Evolutionary conservation across 2,888 invertebrate genomes (phyloP).

Genomic region (Subacronicta megacephala): DNA sequence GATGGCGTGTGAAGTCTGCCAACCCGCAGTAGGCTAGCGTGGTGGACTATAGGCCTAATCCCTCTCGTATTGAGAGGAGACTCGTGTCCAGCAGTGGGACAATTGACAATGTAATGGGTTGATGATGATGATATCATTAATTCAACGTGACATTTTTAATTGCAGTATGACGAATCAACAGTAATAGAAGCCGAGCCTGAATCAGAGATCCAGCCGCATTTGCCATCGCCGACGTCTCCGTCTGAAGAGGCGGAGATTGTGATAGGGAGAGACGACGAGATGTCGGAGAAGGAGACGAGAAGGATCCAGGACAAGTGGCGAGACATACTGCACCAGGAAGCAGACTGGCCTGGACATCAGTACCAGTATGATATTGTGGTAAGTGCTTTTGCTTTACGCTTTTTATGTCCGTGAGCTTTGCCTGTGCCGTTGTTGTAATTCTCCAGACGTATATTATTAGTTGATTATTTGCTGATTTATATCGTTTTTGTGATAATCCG

Average conservation of each 20-base stretch:
- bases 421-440: too few relatives aligned
- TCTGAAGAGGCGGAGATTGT: constrained; percentile 91
- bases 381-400: constrained; percentile 67
- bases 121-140: too few relatives aligned
- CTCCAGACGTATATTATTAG: too few relatives aligned
- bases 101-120: too few relatives aligned
- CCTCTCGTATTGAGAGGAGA: too few relatives aligned
- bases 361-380: constrained; percentile 94
- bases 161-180: constrained; percentile 91
- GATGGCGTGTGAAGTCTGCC: too few relatives aligned
- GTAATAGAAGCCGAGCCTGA: constrained; percentile 92
- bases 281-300: constrained; percentile 86
- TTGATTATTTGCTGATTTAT: too few relatives aligned
- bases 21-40: too few relatives aligned
- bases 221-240: constrained; percentile 83
- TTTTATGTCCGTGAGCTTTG: too few relatives aligned
- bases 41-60: too few relatives aligned
- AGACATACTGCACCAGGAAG: constrained; percentile 91
- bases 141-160: not conserved
- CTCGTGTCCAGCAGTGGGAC: too few relatives aligned
- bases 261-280: constrained; percentile 85
- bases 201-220: constrained; percentile 89
- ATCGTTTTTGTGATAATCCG: too few relatives aligned
- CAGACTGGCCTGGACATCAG: constrained; percentile 84
- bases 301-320: constrained; percentile 94